Conservation (phyloP, 2,888 invertebrate species). For the Prosapia bicincta region DNA sequence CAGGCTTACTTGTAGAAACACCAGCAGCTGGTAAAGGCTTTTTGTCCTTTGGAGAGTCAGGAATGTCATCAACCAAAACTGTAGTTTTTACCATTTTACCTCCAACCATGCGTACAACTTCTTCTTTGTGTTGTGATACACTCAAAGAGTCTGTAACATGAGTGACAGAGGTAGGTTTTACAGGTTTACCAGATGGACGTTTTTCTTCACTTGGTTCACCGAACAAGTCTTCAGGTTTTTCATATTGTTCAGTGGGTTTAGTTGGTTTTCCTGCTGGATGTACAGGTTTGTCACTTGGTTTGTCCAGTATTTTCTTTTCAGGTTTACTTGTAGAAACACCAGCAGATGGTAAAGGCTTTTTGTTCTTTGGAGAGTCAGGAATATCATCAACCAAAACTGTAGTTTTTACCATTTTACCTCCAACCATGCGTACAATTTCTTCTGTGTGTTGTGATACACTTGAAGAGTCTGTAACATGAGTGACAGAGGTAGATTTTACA, state of each 20-base stretch:
- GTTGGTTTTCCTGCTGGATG: conserved; percentile 5
- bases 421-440: conserved; percentile 10
- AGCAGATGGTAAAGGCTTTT: background rate
- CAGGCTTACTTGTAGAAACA: background rate
- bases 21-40: conserved; percentile 21
- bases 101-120: conserved; percentile 8
- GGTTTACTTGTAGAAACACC: background rate
- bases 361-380: background rate
- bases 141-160: background rate
- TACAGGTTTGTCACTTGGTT: background rate
- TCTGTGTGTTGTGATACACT: background rate
- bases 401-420: conserved; percentile 9
- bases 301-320: background rate
- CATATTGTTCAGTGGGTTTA: background rate
- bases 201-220: background rate
- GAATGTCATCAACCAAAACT: conserved; percentile 5
- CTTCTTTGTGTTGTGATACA: conserved; percentile 1
- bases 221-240: conserved; percentile 7
- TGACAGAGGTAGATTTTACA: background rate
- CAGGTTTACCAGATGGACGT: background rate
- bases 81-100: conserved; percentile 14
- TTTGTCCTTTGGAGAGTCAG: background rate
- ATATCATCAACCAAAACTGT: conserved; percentile 16
- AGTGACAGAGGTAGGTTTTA: background rate
- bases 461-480: background rate